phyloP scores from a whole-genome alignment of 2,113 vertebrate genomes.

The Trichechus manatus region DNA sequence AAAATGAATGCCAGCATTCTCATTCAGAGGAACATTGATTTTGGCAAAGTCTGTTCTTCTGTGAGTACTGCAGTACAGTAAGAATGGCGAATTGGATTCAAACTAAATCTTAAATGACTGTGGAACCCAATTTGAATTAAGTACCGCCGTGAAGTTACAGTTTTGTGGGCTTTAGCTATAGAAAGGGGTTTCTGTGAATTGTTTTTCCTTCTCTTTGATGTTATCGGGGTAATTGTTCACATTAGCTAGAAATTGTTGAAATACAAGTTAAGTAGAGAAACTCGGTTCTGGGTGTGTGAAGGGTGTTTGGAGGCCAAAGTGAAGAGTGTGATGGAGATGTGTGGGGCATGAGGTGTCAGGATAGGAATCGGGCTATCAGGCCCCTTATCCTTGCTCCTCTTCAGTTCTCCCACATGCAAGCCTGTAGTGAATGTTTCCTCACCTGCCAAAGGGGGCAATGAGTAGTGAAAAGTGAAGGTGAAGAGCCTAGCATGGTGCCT shows the following conservation, averaged over 20 bases:
- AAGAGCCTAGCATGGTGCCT: neutral
- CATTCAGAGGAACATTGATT: neutral
- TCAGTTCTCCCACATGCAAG: neutral
- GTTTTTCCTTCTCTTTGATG: neutral
- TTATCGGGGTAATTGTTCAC: neutral
- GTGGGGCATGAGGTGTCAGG: no score
- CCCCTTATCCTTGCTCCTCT: neutral
- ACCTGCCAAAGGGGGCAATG: neutral
- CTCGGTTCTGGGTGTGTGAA: neutral
- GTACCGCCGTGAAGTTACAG: neutral
- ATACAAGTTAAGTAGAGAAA: neutral
- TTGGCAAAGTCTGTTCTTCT: neutral
- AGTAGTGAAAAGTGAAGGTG: neutral
- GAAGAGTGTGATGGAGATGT: neutral
- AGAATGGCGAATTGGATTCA: slow-evolving; percentile 36
- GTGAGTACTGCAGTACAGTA: neutral
- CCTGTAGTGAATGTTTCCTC: neutral
- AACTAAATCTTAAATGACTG: slow-evolving; percentile 21
- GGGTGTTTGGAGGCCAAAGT: neutral
- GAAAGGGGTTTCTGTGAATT: neutral
- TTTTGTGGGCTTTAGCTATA: neutral
- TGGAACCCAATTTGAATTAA: slow-evolving; percentile 18
- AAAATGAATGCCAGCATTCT: neutral
- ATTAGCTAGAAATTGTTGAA: neutral
- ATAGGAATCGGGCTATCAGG: neutral